Conservation (phyloP, 1,140 invertebrate species). For the Lethocerus indicus region DNA sequence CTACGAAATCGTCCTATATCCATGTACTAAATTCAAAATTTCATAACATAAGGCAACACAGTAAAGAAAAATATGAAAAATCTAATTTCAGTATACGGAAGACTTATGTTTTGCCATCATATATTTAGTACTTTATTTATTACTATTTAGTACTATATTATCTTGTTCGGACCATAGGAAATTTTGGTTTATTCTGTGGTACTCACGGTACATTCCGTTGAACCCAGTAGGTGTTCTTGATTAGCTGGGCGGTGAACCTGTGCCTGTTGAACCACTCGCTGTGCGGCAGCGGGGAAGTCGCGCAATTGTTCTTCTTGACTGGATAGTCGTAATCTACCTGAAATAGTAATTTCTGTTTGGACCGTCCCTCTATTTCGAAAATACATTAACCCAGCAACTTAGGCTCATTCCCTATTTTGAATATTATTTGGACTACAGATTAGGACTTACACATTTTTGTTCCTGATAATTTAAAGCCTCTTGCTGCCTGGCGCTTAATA, state of each 20-base stretch:
- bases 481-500: conserved; percentile 22
- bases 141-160: neutral
- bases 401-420: no score
- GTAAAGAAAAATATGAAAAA: no score
- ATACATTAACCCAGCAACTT: no score
- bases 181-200: neutral
- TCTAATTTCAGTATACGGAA: no score
- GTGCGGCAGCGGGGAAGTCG: conserved; percentile 1
- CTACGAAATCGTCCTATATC: no score
- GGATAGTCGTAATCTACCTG: neutral
- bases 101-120: no score
- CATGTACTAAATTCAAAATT: no score
- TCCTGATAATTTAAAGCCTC: neutral
- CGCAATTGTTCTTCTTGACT: no score
- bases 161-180: neutral
- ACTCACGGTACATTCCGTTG: conserved; percentile 14
- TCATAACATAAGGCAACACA: no score
- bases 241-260: conserved; percentile 14
- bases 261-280: conserved; percentile 10
- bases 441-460: neutral
- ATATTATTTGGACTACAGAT: no score
- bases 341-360: neutral
- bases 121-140: neutral
- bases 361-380: neutral
- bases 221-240: conserved; percentile 12